Percentiles rank a stretch among this genome's conserved stretches.
Evolutionary conservation across 2,888 invertebrate species (phyloP).

Genomic region (Argyresthia goedartella): DNA sequence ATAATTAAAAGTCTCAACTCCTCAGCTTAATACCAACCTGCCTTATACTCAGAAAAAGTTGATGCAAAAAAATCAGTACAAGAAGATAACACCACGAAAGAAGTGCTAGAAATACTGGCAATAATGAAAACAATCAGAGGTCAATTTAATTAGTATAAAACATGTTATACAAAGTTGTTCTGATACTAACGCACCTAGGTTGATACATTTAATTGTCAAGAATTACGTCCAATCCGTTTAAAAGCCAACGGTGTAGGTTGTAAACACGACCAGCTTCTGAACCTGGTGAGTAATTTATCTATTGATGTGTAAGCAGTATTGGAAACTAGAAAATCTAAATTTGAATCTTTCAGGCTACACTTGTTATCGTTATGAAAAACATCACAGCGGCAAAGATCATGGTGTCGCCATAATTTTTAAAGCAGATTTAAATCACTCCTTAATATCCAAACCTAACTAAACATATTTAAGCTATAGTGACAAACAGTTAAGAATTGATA

Average conservation of each 20-base stretch:
- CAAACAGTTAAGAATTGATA: background rate
- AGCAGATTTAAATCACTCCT: background rate
- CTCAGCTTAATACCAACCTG: background rate
- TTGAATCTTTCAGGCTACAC: background rate
- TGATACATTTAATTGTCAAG: background rate
- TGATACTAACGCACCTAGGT: background rate
- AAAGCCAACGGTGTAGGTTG: background rate
- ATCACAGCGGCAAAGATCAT: background rate
- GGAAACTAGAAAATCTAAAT: background rate
- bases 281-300: background rate
- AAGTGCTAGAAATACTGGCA: background rate
- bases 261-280: background rate
- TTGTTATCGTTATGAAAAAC: background rate
- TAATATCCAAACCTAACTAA: background rate
- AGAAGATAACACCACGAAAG: background rate
- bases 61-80: too few species aligned
- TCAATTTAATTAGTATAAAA: background rate
- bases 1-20: background rate
- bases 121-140: background rate
- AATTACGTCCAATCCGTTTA: background rate
- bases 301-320: background rate
- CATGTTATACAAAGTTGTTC: background rate
- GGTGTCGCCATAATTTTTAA: background rate
- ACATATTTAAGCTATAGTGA: background rate
- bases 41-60: background rate